Evolutionary conservation across 2,888 invertebrate species (phyloP), one percentile per base, ranked within the genome.

Genomic region (Neoitamus cyanurus): DNA sequence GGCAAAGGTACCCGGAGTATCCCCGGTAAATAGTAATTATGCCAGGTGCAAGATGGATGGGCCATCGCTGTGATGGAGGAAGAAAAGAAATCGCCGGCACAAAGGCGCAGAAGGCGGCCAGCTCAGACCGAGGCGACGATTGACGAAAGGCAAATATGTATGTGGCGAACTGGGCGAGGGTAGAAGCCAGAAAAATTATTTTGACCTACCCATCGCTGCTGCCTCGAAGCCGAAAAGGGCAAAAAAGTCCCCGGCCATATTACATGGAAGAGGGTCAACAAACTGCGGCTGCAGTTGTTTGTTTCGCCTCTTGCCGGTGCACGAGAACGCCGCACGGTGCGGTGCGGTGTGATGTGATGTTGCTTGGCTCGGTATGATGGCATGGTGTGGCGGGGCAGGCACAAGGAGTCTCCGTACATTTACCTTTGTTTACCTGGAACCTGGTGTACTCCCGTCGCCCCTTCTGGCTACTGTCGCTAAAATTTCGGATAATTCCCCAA

Each of bases 121-220:
- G n/a, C n/a, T n/a, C 30, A 0, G 28, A 31, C 28, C 70, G 28
- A n/a, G 28, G 69, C 13, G n/a, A 13, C 15, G 69, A 20, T 4
- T 4, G 20, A 20, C n/a, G 20, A 15, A 48, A 13, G 20, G 20
- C 48, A 48, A 20, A 48, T 15, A 48, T 48, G 20, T n/a, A n/a
- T 13, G 68, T 9, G 28, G 31, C 69, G 4, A 31, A 69, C 13
- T n/a, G n/a, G 25, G 31, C 25, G 31, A 70, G 34, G 70, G 34
- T 15, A 70, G 15, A 77, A 77, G 30, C 77, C 70, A 70, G 28
- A 46, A 77, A 37, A 42, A 28, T 77, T 4, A 15, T 25, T 77
- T 77, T 77, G 77, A 77, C 77, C 77, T 46, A 77, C 42, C 46
- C 46, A 77, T 77, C 42, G 30, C 30, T 6, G 70, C 25, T 11